These are phyloP conservation scores for Drosophila putrida DNA, from an alignment of 2,888 invertebrate species.

Conservation along the genomic window DNA sequence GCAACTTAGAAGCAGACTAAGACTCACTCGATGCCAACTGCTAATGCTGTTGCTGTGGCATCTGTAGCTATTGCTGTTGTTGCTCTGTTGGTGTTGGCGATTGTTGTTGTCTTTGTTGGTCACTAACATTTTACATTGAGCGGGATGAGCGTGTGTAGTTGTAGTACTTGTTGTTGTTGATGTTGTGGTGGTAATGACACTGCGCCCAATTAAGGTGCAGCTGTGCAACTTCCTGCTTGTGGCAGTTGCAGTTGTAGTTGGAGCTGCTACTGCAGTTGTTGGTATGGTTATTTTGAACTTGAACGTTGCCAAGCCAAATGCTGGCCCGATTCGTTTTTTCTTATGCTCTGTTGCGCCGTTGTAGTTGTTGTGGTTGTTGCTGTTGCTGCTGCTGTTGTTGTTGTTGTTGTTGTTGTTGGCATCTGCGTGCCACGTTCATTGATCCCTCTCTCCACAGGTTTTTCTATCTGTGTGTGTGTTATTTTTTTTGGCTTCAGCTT, in stretches of 20 bases:
- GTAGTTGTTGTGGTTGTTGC: neutral
- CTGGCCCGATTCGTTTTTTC: conserved; percentile 68
- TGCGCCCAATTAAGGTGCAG: conserved; percentile 76
- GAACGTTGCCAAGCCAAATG: conserved; percentile 63
- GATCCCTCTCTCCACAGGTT: conserved; percentile 64
- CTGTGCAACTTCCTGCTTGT: conserved; percentile 73
- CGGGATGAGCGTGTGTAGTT: conserved; percentile 44
- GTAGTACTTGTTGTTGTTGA: conserved; percentile 39
- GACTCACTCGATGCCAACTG: conserved; percentile 4
- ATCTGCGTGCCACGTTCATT: conserved; percentile 79
- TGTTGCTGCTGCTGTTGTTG: conserved; percentile 33
- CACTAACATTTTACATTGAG: conserved; percentile 86
- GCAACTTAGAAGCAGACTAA: conserved; percentile 15
- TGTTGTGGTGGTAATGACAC: conserved; percentile 72
- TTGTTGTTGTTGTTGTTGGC: conserved; percentile 53
- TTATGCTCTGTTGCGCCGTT: conserved; percentile 53
- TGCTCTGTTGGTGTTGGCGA: conserved; percentile 53
- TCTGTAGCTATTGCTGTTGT: conserved; percentile 7
- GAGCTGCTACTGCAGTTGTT: conserved; percentile 31
- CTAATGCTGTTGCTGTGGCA: conserved; percentile 17
- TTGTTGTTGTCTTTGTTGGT: conserved; percentile 77
- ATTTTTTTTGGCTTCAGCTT: conserved; percentile 45
- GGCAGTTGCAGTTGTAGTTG: conserved; percentile 30
- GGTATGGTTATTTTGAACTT: conserved; percentile 69
- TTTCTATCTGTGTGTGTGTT: conserved; percentile 32